phyloP scores from a whole-genome alignment of 2,888 invertebrate genomes.

The Amphipyra tragopoginis region DNA sequence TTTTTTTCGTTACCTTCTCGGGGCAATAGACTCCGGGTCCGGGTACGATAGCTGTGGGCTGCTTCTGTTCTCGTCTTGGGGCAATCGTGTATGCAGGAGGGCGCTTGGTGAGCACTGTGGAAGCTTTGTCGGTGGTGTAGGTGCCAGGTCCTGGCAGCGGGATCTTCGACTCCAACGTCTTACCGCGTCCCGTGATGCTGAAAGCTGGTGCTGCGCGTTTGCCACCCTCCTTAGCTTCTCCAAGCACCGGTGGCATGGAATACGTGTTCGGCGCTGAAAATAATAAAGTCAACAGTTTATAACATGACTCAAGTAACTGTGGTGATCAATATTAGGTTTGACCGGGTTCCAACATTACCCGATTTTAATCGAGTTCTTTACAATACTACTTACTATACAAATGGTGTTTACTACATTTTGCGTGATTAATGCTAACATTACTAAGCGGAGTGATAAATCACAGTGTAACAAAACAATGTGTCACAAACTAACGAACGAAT shows the following conservation, averaged over 20 bases:
- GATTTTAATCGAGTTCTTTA: no score
- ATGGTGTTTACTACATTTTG: not conserved
- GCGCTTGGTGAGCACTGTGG: constrained; percentile 78
- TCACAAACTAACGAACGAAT: constrained; percentile 38
- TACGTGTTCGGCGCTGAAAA: constrained; percentile 96
- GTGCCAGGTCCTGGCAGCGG: constrained; percentile 95
- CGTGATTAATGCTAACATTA: constrained; percentile 23
- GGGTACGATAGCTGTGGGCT: constrained; percentile 80
- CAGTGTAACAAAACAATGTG: constrained; percentile 40
- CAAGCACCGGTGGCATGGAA: constrained; percentile 95
- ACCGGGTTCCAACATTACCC: no score
- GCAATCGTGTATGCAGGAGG: constrained; percentile 97
- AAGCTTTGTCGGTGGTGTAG: constrained; percentile 90
- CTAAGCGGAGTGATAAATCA: constrained; percentile 37
- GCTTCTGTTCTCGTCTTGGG: constrained; percentile 82
- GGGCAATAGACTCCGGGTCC: constrained; percentile 92
- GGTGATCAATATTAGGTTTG: not conserved
- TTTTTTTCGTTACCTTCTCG: constrained; percentile 86
- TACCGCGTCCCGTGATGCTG: constrained; percentile 96
- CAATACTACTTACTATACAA: not conserved
- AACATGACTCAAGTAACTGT: not conserved
- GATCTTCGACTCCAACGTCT: constrained; percentile 82
- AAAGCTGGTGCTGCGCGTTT: constrained; percentile 95
- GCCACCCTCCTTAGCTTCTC: constrained; percentile 87
- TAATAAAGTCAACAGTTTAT: constrained; percentile 18